Evolutionary conservation across 2,113 vertebrate species (phyloP), one percentile per base, ranked within the genome.

Genomic region (Pterocles burchelli): DNA sequence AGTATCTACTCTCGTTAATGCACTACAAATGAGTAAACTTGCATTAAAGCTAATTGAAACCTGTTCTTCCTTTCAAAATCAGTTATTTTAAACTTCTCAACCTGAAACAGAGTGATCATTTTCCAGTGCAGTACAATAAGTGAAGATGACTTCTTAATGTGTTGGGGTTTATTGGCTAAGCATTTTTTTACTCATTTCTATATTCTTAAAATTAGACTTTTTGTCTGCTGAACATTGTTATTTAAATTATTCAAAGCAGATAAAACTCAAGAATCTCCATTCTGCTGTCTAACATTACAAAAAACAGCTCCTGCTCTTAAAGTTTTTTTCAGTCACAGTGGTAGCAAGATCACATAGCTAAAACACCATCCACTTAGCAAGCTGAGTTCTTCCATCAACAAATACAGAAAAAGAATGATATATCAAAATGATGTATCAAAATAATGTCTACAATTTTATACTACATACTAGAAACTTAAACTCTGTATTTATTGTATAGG

Each of bases 61-160:
- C 33, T 65, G 33, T 68, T 92, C 81, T 63, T 90, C 63, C 66
- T 75, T 95, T 91, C 61, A 93, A 90, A 88, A 90, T 52, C 25
- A 77, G 83, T 90, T 96, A 61, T 77, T 92, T 72, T 85, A 92
- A 85, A 91, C 79, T 94, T 89, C 80, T 81, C 46, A 92, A 88
- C 85, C 70, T 57, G 26, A 85, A 92, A 93, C 38, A 59, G 1
- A 61, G 51, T 76, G 36, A 94, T 66, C 4, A 49, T 89, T 85
- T 93, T 82, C 73, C 61, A 71, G 29, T 11, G 33, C 33, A 89
- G 41, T 22, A 58, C 45, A 85, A 59, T 7, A 81, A 81, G 38
- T 86, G 59, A 88, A 66, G 34, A 88, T 28, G 31, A 57, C 34
- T 70, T 73, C 62, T 78, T 81, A 84, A 7, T 84, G 48, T 7